phyloP scores from a whole-genome alignment of 2,113 vertebrate genomes.

The Coregonus clupeaformis region DNA sequence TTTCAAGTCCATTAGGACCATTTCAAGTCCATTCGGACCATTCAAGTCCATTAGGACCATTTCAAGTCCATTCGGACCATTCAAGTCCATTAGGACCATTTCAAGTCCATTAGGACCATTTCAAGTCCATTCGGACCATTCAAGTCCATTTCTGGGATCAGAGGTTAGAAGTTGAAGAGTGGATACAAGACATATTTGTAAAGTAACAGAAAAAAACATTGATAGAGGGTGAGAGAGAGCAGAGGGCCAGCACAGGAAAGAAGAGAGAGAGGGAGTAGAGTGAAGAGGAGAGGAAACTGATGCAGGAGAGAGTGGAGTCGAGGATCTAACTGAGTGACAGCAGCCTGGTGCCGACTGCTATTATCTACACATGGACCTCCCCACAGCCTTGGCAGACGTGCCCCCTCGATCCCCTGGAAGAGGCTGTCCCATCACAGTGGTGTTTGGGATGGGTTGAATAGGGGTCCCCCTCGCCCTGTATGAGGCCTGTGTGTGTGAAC shows the following conservation, averaged over 20 bases:
- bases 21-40: no score
- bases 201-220: no score
- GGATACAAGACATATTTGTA: no score
- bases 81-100: no score
- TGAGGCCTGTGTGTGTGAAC: conserved; percentile 66
- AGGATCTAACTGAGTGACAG: conserved; percentile 66
- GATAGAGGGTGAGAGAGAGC: conserved; percentile 1
- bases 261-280: not conserved
- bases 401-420: conserved; percentile 71
- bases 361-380: conserved; percentile 72
- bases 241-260: conserved; percentile 25
- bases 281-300: not conserved
- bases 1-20: no score
- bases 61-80: no score
- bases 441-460: conserved; percentile 74
- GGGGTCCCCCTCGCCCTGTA: conserved; percentile 67
- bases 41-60: no score
- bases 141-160: no score
- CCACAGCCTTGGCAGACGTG: conserved; percentile 68
- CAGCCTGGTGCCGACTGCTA: conserved; percentile 73
- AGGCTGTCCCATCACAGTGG: conserved; percentile 48
- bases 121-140: no score
- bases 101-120: no score
- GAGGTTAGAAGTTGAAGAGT: no score
- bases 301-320: conserved; percentile 21